Conservation (phyloP, 2,113 vertebrate genomes). For the Holacanthus passer region DNA sequence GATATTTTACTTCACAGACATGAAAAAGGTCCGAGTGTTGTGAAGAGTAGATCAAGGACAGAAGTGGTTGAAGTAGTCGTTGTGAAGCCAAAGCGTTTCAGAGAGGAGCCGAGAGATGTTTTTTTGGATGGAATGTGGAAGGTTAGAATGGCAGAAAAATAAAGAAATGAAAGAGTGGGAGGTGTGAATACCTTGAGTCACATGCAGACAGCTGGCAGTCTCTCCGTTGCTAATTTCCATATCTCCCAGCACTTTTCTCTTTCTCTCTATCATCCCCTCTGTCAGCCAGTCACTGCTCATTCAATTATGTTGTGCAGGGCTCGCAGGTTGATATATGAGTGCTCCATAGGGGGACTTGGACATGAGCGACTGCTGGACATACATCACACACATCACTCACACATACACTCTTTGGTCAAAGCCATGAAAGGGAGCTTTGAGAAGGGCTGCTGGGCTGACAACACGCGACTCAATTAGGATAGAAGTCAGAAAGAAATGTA, state of each 20-base stretch:
- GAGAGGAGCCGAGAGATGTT: neutral
- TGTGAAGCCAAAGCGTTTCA: neutral
- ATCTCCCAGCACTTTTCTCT: constrained; percentile 51
- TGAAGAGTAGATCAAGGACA: neutral
- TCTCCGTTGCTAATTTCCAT: constrained; percentile 49
- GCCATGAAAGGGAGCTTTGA: constrained; percentile 68
- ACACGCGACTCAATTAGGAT: constrained; percentile 75
- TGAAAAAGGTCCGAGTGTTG: neutral
- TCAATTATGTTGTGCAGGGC: constrained; percentile 62
- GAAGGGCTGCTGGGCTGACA: constrained; percentile 61
- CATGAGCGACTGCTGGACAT: constrained; percentile 77
- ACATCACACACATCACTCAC: constrained; percentile 74
- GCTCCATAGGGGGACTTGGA: constrained; percentile 62
- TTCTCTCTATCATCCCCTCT: constrained; percentile 41
- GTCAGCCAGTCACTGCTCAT: constrained; percentile 59
- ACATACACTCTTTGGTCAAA: constrained; percentile 62
- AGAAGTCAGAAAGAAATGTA: constrained; percentile 63
- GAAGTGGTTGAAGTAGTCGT: neutral
- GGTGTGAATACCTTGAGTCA: neutral
- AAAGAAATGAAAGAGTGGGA: constrained; percentile 27
- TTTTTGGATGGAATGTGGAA: neutral
- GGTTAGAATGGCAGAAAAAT: constrained; percentile 6
- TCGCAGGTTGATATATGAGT: constrained; percentile 70
- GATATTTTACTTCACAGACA: neutral
- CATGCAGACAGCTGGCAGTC: neutral